phyloP scores from a whole-genome alignment of 2,113 vertebrate genomes.

The Glaucidium brasilianum region DNA sequence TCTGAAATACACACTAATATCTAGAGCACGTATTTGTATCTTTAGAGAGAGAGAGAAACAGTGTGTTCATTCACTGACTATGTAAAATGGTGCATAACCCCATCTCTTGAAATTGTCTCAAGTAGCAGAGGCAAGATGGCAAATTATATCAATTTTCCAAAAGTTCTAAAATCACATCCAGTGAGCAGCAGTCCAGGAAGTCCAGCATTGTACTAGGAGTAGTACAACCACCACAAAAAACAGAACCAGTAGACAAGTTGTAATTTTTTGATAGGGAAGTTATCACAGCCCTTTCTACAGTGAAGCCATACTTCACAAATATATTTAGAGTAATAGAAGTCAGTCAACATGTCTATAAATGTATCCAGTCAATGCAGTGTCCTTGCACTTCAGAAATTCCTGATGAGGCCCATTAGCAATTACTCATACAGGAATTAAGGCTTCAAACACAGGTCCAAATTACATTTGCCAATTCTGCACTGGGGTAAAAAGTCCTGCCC shows the following conservation, averaged over 20 bases:
- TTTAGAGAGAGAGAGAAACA: background rate
- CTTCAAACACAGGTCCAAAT: background rate
- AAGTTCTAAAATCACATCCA: background rate
- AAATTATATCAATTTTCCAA: background rate
- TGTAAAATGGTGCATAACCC: background rate
- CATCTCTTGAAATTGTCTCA: background rate
- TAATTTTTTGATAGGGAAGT: background rate
- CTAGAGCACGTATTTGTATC: background rate
- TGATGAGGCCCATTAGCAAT: background rate
- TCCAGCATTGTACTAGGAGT: background rate
- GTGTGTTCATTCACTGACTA: background rate
- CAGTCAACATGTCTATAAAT: background rate
- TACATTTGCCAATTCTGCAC: background rate
- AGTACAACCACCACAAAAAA: background rate
- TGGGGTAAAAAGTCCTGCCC: background rate
- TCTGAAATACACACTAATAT: background rate
- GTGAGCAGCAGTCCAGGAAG: background rate
- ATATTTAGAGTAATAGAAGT: background rate
- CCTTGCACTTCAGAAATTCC: background rate
- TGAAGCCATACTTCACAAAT: background rate
- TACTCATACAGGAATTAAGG: background rate
- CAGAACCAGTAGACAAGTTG: rapidly evolving
- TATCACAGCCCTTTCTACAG: background rate
- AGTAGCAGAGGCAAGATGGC: background rate
- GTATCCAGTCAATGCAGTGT: background rate